These are phyloP conservation scores for Melinaea menophilus DNA, from an alignment of 2,888 invertebrate genomes.

Conservation along the genomic window DNA sequence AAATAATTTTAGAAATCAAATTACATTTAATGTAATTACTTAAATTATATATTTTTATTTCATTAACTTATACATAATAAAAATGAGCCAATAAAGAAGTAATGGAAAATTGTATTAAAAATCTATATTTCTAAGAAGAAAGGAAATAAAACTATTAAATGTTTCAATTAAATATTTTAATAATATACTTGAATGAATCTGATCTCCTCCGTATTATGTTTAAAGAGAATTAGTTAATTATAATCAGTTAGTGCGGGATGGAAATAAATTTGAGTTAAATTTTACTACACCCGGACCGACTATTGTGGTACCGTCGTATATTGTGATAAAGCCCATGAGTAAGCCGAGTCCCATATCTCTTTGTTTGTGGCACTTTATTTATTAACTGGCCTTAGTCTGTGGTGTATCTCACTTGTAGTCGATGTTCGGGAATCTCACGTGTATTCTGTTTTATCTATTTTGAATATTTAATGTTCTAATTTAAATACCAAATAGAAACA, in stretches of 20 bases:
- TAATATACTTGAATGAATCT: not conserved
- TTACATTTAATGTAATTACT: too few species aligned
- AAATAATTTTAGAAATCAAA: not conserved
- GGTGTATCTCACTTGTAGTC: constrained; percentile 27
- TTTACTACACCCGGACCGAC: constrained; percentile 33
- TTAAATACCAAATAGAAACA: too few species aligned
- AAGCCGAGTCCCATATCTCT: constrained; percentile 31
- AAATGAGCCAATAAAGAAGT: too few species aligned
- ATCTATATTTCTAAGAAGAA: too few species aligned
- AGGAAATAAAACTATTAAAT: too few species aligned
- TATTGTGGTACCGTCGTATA: constrained; percentile 30
- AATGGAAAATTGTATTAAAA: too few species aligned
- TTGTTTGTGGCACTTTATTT: constrained; percentile 31
- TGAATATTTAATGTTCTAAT: not conserved
- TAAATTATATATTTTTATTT: too few species aligned
- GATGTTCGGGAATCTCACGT: constrained; percentile 26
- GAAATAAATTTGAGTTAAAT: constrained; percentile 34
- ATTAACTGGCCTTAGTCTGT: constrained; percentile 29
- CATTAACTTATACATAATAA: too few species aligned
- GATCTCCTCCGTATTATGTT: constrained; percentile 12
- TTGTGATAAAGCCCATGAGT: constrained; percentile 32
- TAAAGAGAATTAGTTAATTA: constrained; percentile 23
- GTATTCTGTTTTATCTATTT: not conserved
- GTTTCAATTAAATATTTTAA: too few species aligned
- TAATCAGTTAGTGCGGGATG: constrained; percentile 26